phyloP scores from a whole-genome alignment of 2,113 vertebrate species.

The Seriola dumerili region DNA sequence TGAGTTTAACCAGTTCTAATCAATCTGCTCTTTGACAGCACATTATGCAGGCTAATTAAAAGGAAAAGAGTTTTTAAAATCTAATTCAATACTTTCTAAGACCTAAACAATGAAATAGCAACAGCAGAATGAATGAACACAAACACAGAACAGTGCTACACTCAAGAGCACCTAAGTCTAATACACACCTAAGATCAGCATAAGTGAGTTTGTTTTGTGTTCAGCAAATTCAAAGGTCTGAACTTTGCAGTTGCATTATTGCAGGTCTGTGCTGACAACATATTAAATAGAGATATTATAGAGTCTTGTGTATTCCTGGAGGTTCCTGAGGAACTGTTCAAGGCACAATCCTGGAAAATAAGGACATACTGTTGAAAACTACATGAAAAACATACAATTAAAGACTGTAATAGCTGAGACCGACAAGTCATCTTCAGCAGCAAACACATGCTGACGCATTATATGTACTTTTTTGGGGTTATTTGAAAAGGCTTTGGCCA shows the following conservation, averaged over 20 bases:
- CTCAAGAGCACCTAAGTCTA: not conserved
- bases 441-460: not conserved
- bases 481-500: not conserved
- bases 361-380: not conserved
- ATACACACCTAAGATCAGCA: not conserved
- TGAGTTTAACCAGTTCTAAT: slow-evolving; percentile 10
- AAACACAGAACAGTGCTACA: not conserved
- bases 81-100: not conserved
- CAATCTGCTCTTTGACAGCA: slow-evolving; percentile 6
- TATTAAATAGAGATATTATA: too few species aligned
- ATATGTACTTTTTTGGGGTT: not conserved
- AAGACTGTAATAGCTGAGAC: not conserved
- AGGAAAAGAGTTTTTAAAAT: not conserved
- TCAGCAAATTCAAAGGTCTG: not conserved
- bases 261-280: too few species aligned
- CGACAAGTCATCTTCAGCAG: not conserved
- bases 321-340: not conserved
- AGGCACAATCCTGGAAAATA: not conserved
- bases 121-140: not conserved
- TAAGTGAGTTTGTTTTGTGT: not conserved
- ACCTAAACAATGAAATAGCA: not conserved
- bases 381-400: not conserved
- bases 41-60: not conserved
- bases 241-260: not conserved
- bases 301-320: not conserved